phyloP scores from a whole-genome alignment of 2,888 invertebrate species.

The Aspidiotus rigidus region DNA sequence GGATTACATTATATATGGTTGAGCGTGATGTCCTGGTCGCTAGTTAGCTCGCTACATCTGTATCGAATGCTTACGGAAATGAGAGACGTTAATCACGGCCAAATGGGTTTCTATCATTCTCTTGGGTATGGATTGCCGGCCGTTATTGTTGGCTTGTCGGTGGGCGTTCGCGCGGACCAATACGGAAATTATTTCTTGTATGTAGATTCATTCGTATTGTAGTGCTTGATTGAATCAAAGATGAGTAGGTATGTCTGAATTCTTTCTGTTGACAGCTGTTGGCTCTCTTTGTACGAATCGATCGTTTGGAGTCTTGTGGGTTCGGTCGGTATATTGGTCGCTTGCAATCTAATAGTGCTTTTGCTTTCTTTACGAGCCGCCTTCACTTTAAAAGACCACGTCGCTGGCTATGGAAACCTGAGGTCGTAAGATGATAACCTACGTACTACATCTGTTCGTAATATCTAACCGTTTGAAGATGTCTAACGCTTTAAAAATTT shows the following conservation, averaged over 20 bases:
- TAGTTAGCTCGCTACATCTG: constrained; percentile 84
- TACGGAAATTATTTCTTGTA: constrained; percentile 91
- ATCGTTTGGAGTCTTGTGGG: constrained; percentile 93
- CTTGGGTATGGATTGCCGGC: constrained; percentile 89
- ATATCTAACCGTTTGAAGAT: background rate
- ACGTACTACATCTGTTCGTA: background rate
- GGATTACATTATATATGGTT: constrained; percentile 88
- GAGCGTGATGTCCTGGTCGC: constrained; percentile 80
- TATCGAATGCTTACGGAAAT: constrained; percentile 91
- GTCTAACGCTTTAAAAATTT: background rate
- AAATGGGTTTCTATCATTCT: constrained; percentile 83
- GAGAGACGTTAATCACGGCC: constrained; percentile 90
- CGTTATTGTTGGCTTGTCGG: constrained; percentile 78
- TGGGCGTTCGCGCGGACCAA: constrained; percentile 85
- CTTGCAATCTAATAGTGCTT: constrained; percentile 68
- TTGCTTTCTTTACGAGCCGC: constrained; percentile 81
- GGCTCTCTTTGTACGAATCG: constrained; percentile 86
- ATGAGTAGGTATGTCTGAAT: background rate
- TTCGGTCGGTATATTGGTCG: constrained; percentile 70
- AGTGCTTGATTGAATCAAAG: background rate
- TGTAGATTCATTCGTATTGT: constrained; percentile 45
- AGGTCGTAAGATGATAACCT: constrained; percentile 38
- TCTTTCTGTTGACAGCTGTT: constrained; percentile 59
- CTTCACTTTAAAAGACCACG: constrained; percentile 80
- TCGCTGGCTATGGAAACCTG: constrained; percentile 67